Conservation (phyloP, 2,888 invertebrate genomes). For the Drosophila mimica region DNA sequence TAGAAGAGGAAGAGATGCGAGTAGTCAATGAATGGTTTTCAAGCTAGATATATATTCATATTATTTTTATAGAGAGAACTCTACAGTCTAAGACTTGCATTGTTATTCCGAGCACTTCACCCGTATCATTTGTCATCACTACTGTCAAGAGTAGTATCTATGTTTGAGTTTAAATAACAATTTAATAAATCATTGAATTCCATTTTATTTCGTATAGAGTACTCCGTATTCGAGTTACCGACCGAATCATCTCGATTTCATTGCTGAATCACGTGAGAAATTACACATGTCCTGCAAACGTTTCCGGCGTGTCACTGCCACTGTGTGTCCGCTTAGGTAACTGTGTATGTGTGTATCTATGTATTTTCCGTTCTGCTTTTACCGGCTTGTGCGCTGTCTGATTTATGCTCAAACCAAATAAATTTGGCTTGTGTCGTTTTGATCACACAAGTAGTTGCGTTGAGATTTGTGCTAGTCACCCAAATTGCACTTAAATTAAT, state of each 20-base stretch:
- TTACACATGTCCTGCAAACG: slow-evolving; percentile 75
- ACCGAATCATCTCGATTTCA: slow-evolving; percentile 1
- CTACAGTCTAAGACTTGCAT: background rate
- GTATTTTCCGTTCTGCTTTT: slow-evolving; percentile 50
- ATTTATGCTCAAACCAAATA: slow-evolving; percentile 65
- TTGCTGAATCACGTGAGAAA: slow-evolving; percentile 68
- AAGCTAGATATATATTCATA: background rate
- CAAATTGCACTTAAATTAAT: slow-evolving; percentile 56
- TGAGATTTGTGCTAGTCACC: slow-evolving; percentile 66
- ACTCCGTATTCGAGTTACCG: background rate
- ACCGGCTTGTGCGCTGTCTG: slow-evolving; percentile 31
- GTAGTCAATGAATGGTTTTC: background rate
- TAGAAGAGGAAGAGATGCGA: no score
- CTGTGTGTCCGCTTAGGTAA: slow-evolving; percentile 13
- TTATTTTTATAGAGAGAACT: background rate
- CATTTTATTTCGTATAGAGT: background rate
- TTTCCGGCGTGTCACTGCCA: slow-evolving; percentile 51
- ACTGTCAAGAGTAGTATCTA: background rate
- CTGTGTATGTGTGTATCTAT: slow-evolving; percentile 31
- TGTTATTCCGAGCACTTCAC: background rate
- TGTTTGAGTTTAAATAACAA: background rate
- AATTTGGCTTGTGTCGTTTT: slow-evolving; percentile 63
- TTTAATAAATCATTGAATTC: background rate
- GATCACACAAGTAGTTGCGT: slow-evolving; percentile 63
- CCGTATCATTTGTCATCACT: background rate